Base-by-base conservation (phyloP, 2,888 invertebrate genomes). In the Drosophila histrio region DNA sequence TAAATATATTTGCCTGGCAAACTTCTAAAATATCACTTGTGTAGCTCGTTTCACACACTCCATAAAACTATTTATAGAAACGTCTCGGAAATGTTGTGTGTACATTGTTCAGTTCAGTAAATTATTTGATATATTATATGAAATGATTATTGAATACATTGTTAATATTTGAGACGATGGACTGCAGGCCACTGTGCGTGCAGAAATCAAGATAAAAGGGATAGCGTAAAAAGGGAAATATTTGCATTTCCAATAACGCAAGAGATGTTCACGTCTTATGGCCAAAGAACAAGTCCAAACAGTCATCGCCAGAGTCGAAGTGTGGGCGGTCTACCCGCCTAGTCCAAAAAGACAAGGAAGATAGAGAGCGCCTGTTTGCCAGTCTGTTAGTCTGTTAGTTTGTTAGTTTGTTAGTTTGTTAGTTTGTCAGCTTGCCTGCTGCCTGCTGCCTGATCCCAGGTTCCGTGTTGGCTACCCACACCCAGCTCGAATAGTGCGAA, bases 221-320 rank as follows among this genome's bases (percentile, higher is more conserved):
- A 58, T 49, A 28, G 30, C 21, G 22, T 36, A 63, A 36, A 52
- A 52, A 24, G 21, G 52, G 13, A 60, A 65, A 54, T 58, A 53
- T 62, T 72, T 72, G 67, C 62, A 67, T 63, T 28, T 66, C 60
- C 58, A 71, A 76, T 66, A 60, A 54, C 28, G 66, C 39, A 39
- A 50, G 54, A 47, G 47, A 32, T 34, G 13, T 24, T 5, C 47
- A 47, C 50, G 26, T 28, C 17, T 50, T 46, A 26, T 22, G 34
- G 52, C 34, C 38, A 13, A 21, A 36, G 53, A 50, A 52, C 11
- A 32, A 50, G 24, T 21, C 19, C 15, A 21, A 68, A 21, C 39
- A 26, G 36, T 22, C 39, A 21, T 22, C 6, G n/a, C 24, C 43
- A 41, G 26, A 11, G 46, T 52, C 15, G 17, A 17, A 9, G 36